These are phyloP conservation scores for Pelmatolapia mariae DNA, from an alignment of 2,113 vertebrate genomes.

Conservation along the genomic window DNA sequence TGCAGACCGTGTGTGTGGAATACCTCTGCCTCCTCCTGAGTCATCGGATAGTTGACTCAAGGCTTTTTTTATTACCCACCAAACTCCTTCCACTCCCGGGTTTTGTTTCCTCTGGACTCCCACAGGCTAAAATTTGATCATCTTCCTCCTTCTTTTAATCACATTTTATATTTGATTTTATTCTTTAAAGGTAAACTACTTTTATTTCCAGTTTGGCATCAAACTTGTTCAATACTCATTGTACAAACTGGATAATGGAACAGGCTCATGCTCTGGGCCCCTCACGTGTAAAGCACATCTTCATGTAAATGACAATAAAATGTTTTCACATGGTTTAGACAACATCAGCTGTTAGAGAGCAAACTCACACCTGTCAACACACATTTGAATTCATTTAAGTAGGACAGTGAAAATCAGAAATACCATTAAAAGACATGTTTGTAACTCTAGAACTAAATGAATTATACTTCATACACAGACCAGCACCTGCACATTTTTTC, in stretches of 20 bases:
- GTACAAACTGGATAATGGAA: not conserved
- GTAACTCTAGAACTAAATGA: not conserved
- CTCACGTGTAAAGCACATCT: not conserved
- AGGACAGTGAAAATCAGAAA: not conserved
- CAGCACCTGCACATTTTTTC: not conserved
- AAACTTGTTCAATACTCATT: not conserved
- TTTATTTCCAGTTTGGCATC: not conserved
- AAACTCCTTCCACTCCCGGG: not conserved
- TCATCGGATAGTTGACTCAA: not conserved
- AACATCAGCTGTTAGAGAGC: not conserved
- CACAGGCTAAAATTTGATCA: not conserved
- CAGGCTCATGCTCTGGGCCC: not conserved
- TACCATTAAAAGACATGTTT: not conserved
- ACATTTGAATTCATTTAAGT: accelerated
- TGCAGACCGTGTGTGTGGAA: no score
- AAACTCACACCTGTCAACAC: not conserved
- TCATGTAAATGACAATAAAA: not conserved
- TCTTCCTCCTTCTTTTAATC: not conserved
- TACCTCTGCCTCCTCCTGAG: not conserved
- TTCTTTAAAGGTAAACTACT: not conserved
- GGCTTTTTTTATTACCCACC: not conserved
- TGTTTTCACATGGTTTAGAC: accelerated
- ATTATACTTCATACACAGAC: not conserved
- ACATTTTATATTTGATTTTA: not conserved
- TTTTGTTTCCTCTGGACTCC: not conserved